Base-by-base conservation (phyloP, 1,140 invertebrate genomes). In the Listronotus bonariensis region DNA sequence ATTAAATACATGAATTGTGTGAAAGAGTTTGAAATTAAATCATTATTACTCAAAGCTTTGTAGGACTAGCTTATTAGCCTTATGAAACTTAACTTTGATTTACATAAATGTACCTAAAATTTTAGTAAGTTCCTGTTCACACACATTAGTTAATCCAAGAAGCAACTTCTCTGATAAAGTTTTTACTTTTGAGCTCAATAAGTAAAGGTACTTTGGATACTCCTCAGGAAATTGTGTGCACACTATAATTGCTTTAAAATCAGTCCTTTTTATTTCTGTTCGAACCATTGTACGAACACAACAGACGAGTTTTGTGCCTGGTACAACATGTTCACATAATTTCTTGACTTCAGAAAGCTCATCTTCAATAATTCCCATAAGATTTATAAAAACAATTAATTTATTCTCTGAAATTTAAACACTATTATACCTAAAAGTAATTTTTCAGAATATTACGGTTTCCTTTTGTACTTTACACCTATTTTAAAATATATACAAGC, bases 171-270 rank as follows among this genome's bases (percentile, higher is more conserved):
- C 80, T 1, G 87, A 85, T 6, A 91, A 76, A 38, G 84, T 85
- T 77, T n/a, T 88, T 89, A 68, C 88, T 90, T 72, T 89, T 91
- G 0, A 92, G 75, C 78, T 92, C 89, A n/a, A 90, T 77, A 11
- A 91, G 73, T 3, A 91, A 69, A 0, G 82, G 76, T 0, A 73
- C 68, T 74, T 63, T 3, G 88, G 87, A 75, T 91, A 91, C 36
- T 83, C 77, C 8, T 79, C 67, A 5, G 88, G 83, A 76, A 91
- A 91, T 70, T 89, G 86, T 17, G 90, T 80, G 68, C 87, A 88
- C 43, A 83, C 81, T 11, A 85, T 80, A 41, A 92, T 74, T 53
- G 84, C 80, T 69, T 89, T 89, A 67, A 84, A 84, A 38, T 81
- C 76, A 46, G 85, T 85, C 70, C 81, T 82, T 70, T 86, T 84